A percentile compares a stretch with the other conserved stretches of the same genome.
Conservation (phyloP, 2,113 vertebrate species). For the Callospermophilus lateralis region DNA sequence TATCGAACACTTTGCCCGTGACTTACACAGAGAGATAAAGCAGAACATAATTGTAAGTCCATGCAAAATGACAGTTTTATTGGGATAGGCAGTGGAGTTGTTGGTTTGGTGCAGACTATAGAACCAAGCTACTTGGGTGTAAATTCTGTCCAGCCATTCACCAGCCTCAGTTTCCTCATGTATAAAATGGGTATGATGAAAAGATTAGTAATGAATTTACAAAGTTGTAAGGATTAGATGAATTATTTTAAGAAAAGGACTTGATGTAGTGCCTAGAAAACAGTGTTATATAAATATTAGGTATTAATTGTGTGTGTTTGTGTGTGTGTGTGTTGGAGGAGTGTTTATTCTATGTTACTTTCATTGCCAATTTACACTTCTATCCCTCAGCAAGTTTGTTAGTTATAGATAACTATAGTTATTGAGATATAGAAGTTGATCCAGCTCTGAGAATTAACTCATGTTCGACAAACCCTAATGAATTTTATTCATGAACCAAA, state of each 20-base stretch:
- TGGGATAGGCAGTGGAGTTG: not conserved
- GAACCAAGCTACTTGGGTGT: not conserved
- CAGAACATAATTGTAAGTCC: not conserved
- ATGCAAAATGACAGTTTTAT: not conserved
- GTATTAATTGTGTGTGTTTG: not conserved
- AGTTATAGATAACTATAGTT: not conserved
- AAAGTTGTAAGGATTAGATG: not conserved
- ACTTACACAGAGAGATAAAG: not conserved
- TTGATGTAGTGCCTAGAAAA: not conserved
- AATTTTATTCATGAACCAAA: constrained; percentile 17
- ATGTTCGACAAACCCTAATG: not conserved
- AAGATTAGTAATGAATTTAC: not conserved
- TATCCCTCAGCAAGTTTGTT: not conserved
- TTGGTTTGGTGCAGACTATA: not conserved
- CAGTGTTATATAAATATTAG: not conserved
- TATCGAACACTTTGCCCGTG: not conserved
- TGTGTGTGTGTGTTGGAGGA: not conserved
- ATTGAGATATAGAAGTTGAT: not conserved
- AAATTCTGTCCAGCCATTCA: not conserved
- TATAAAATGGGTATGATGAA: not conserved
- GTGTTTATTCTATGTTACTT: not conserved
- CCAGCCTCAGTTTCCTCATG: not conserved
- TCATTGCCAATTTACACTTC: not conserved
- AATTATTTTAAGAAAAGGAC: not conserved
- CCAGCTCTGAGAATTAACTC: not conserved